Evolutionary conservation across 2,888 invertebrate species (phyloP), one percentile per base, ranked within the genome.

Genomic region (Phrixothrix hirtus): DNA sequence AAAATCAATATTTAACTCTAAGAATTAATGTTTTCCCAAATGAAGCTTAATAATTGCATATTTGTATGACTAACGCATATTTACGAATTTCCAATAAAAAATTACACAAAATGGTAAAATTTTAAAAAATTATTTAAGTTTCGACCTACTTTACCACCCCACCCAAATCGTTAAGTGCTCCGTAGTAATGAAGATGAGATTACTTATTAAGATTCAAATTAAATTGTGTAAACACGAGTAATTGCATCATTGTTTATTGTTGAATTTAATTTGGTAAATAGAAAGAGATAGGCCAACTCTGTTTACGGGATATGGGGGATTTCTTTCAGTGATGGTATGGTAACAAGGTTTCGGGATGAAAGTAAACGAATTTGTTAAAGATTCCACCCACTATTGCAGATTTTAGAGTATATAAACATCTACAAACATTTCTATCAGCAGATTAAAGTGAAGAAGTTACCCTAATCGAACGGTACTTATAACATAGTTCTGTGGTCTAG

Each of bases 321-420:
- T 31, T 53, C 48, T 44, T 48, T 37, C 26, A 62, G 65, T 61
- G 64, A 65, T 64, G 66, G 63, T 64, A 58, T 58, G 52, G 57
- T 55, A 54, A 64, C 68, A 69, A 68, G 69, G 70, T 71, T 70
- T 71, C 67, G 69, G 68, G 67, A 70, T 70, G 71, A 71, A 71
- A 71, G 70, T 71, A 57, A 68, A 68, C 61, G 64, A 69, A 64
- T 69, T 68, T 64, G 64, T 35, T 64, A 61, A 62, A 63, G 63
- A 59, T 61, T 64, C 61, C 70, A 71, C 72, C 70, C 70, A 69
- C 68, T 69, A 67, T 69, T 56, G 63, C 45, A 55, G 47, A 51
- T 46, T 65, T 65, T 61, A 62, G 49, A 60, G 64, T 72, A 72
- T 71, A 72, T 65, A 71, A 71, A 65, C 66, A 63, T 57, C 59